Evolutionary conservation across 1,140 invertebrate species (phyloP).

Genomic region (Halotydeus destructor): DNA sequence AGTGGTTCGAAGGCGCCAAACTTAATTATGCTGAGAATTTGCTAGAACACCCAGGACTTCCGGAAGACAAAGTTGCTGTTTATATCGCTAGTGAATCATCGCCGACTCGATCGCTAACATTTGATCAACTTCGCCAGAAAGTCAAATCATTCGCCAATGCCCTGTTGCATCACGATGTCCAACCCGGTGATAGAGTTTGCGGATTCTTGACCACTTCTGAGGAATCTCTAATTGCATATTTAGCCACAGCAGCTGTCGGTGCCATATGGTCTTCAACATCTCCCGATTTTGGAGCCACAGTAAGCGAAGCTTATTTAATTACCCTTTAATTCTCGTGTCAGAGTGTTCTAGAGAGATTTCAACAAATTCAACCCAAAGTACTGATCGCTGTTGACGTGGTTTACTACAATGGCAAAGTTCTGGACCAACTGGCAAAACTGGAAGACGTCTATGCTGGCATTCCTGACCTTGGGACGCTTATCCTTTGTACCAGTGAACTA

Average conservation of each 20-base stretch:
- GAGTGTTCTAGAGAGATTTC: slow-evolving; percentile 11
- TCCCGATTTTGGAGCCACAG: slow-evolving; percentile 14
- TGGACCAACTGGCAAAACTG: slow-evolving; percentile 9
- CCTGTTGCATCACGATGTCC: slow-evolving; percentile 10
- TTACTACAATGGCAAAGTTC: slow-evolving; percentile 5
- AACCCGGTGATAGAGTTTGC: slow-evolving; percentile 10
- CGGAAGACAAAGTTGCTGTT: slow-evolving; percentile 16
- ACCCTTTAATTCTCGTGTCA: neutral
- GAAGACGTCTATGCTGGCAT: neutral
- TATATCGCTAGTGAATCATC: slow-evolving; percentile 12
- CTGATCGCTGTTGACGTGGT: slow-evolving; percentile 13
- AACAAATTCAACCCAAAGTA: slow-evolving; percentile 13
- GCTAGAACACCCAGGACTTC: slow-evolving; percentile 14
- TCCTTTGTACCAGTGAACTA: too few species aligned
- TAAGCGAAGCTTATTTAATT: neutral
- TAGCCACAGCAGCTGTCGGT: slow-evolving; percentile 14
- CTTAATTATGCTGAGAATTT: slow-evolving; percentile 22
- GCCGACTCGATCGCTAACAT: slow-evolving; percentile 6
- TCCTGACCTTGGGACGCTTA: too few species aligned
- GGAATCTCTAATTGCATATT: slow-evolving; percentile 13
- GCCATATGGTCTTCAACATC: slow-evolving; percentile 17
- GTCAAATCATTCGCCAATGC: slow-evolving; percentile 5
- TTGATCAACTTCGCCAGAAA: slow-evolving; percentile 10
- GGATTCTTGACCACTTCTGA: slow-evolving; percentile 15
- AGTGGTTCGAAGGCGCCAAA: slow-evolving; percentile 19